Conservation (phyloP, 23 tunicate species). For the Phallusia fumigata region DNA sequence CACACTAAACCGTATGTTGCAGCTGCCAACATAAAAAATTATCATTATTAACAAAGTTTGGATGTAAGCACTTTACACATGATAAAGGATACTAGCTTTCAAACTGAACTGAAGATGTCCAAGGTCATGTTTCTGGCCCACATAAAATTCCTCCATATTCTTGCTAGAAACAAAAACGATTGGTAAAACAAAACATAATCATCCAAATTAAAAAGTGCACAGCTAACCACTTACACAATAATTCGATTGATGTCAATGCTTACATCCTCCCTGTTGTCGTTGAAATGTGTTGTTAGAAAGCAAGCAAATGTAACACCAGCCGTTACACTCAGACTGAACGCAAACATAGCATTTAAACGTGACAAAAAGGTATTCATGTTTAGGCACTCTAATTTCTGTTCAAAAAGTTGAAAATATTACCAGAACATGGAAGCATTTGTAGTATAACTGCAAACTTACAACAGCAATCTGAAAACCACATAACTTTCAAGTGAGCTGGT, state of each 20-base stretch:
- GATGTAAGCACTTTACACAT: background rate
- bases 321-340: conserved; percentile 85
- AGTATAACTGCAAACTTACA: too few species aligned
- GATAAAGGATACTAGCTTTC: conserved; percentile 67
- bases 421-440: too few species aligned
- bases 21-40: background rate
- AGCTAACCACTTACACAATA: conserved; percentile 46
- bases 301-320: conserved; percentile 88
- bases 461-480: too few species aligned
- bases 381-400: background rate
- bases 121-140: conserved; percentile 66
- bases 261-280: conserved; percentile 66
- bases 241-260: conserved; percentile 51
- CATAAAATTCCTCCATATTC: conserved; percentile 83
- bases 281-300: conserved; percentile 89
- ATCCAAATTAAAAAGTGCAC: background rate
- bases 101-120: conserved; percentile 68
- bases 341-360: conserved; percentile 87
- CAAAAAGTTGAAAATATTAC: too few species aligned
- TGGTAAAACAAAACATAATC: background rate
- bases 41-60: background rate
- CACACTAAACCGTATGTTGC: too few species aligned
- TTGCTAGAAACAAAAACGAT: conserved; percentile 35
- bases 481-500: too few species aligned
- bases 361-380: conserved; percentile 88